phyloP scores from a whole-genome alignment of 2,797 vertebrate genomes.

The Poecilia gillii region DNA sequence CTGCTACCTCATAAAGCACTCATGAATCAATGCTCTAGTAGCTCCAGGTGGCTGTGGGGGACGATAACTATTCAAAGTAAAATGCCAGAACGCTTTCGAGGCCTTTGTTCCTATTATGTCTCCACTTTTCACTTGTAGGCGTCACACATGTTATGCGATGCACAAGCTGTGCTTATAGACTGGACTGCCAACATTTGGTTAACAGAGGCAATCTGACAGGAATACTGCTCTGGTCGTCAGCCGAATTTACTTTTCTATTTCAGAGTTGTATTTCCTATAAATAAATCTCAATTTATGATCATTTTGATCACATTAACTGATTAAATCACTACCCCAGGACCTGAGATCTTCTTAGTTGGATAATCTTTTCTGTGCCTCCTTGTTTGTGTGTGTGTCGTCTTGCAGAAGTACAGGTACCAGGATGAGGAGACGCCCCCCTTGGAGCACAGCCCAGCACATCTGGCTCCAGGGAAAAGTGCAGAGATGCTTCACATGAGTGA shows the following conservation, averaged over 20 bases:
- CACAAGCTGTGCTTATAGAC: constrained; percentile 35
- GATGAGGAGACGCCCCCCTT: constrained; percentile 98
- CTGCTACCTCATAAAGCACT: constrained; percentile 45
- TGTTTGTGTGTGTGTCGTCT: constrained; percentile 35
- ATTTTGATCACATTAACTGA: not conserved
- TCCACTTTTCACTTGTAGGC: constrained; percentile 50
- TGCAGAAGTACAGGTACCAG: constrained; percentile 96
- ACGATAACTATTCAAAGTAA: constrained; percentile 35
- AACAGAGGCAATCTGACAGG: constrained; percentile 11
- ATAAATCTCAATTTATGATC: not conserved
- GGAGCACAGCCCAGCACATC: constrained; percentile 96
- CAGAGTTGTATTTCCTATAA: not conserved
- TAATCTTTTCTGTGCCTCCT: constrained; percentile 13
- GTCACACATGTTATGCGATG: constrained; percentile 46
- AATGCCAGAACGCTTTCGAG: constrained; percentile 43
- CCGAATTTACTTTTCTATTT: not conserved
- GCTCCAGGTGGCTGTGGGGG: constrained; percentile 68
- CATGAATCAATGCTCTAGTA: constrained; percentile 64
- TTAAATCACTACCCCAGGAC: not conserved
- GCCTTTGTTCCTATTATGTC: constrained; percentile 30
- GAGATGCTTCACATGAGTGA: constrained; percentile 93
- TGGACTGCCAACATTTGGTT: constrained; percentile 23
- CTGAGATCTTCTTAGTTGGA: not conserved
- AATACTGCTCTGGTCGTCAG: not conserved
- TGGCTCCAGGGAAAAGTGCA: constrained; percentile 91